Evolutionary conservation across 2,888 invertebrate species (phyloP).

Genomic region (Melanostoma mellinum): DNA sequence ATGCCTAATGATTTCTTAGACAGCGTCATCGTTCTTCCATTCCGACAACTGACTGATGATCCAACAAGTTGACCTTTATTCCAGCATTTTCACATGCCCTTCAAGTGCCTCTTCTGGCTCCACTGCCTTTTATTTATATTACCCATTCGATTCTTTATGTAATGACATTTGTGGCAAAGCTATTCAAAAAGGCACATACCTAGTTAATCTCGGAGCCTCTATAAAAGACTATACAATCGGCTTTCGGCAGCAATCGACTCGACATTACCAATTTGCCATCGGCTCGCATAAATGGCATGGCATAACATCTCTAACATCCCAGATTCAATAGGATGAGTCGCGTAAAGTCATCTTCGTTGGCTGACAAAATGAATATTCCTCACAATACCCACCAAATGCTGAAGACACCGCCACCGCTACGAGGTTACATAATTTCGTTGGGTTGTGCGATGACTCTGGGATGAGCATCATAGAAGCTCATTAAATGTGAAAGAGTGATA

Average conservation of each 20-base stretch:
- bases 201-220: slow-evolving; percentile 42
- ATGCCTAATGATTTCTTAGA: too few relatives aligned
- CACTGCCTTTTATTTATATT: slow-evolving; percentile 8
- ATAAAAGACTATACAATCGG: neutral
- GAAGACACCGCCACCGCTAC: slow-evolving; percentile 10
- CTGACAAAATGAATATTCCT: slow-evolving; percentile 40
- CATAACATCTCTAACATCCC: slow-evolving; percentile 59
- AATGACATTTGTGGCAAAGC: slow-evolving; percentile 53
- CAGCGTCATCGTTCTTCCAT: too few relatives aligned
- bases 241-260: slow-evolving; percentile 50
- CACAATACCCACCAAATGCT: neutral
- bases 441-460: slow-evolving; percentile 56
- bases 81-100: too few relatives aligned
- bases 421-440: slow-evolving; percentile 57
- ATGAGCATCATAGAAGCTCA: slow-evolving; percentile 61
- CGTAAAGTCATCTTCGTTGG: slow-evolving; percentile 29
- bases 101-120: neutral
- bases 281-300: slow-evolving; percentile 63
- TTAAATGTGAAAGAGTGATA: slow-evolving; percentile 54
- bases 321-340: slow-evolving; percentile 53
- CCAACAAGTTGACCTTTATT: too few relatives aligned
- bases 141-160: slow-evolving; percentile 30
- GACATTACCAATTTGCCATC: slow-evolving; percentile 64
- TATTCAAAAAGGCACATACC: slow-evolving; percentile 47
- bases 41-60: too few relatives aligned